Evolutionary conservation across 2,797 vertebrate species (phyloP).

Genomic region (Trichosurus vulpecula): DNA sequence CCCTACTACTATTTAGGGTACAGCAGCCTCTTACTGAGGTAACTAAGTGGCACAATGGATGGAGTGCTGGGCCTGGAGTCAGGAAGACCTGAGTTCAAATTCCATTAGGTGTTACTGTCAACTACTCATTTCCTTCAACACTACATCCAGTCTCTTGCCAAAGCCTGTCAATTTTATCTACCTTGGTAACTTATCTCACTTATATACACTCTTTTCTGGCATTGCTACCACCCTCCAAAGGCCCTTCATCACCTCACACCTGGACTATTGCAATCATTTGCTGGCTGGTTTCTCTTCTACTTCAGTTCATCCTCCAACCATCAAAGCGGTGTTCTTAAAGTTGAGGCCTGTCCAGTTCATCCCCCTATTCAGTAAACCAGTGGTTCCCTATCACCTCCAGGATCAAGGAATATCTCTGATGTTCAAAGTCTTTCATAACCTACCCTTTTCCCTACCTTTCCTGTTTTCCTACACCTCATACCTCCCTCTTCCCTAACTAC

Average conservation of each 20-base stretch:
- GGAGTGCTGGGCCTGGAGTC: background rate
- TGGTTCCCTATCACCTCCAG: background rate
- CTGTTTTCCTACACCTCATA: background rate
- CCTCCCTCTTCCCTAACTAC: background rate
- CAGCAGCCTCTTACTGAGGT: background rate
- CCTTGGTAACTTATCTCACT: background rate
- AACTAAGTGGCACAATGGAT: background rate
- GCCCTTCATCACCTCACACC: background rate
- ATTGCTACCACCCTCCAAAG: background rate
- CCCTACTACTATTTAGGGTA: background rate
- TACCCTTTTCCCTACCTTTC: background rate
- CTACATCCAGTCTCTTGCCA: background rate
- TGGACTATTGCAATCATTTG: background rate
- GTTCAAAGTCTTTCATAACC: background rate
- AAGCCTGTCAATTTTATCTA: background rate
- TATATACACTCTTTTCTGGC: background rate
- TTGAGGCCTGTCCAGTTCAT: background rate
- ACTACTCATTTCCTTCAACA: background rate
- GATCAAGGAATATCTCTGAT: background rate
- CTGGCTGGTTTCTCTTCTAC: background rate
- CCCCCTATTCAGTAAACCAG: background rate
- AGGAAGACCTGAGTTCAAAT: background rate
- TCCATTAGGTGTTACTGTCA: background rate
- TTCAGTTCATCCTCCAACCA: background rate
- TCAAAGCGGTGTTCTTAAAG: background rate